These are phyloP conservation scores for Ptychobarbus kaznakovi DNA, from an alignment of 2,797 vertebrate genomes.

Conservation along the genomic window DNA sequence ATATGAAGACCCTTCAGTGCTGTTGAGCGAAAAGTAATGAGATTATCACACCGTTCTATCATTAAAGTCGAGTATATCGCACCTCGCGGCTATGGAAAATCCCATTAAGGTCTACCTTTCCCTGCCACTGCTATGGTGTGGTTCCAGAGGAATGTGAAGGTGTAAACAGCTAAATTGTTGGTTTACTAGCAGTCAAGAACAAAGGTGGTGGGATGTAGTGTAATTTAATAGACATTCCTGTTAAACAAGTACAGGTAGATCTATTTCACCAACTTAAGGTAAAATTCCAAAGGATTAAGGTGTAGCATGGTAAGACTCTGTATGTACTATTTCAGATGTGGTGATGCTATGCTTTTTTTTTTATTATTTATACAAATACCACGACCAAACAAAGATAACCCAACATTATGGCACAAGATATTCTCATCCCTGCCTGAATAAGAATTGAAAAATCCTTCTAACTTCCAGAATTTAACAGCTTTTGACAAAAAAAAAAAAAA, in stretches of 20 bases:
- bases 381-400: conserved; percentile 57
- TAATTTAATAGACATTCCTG: neutral
- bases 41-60: conserved; percentile 69
- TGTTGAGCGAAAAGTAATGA: conserved; percentile 68
- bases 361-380: conserved; percentile 52
- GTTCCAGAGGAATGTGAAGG: conserved; percentile 39
- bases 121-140: conserved; percentile 50
- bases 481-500: neutral
- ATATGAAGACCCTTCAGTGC: conserved; percentile 55
- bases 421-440: conserved; percentile 46
- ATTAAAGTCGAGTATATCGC: conserved; percentile 63
- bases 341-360: conserved; percentile 41
- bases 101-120: conserved; percentile 66
- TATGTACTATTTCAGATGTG: neutral
- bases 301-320: neutral
- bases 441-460: conserved; percentile 17
- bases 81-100: conserved; percentile 70
- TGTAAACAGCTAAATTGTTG: conserved; percentile 30
- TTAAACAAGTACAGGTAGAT: neutral
- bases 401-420: conserved; percentile 8
- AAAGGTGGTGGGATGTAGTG: neutral
- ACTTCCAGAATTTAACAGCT: neutral
- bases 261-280: neutral
- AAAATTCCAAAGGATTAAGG: neutral
- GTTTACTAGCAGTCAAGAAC: conserved; percentile 1